Evolutionary conservation across 2,113 vertebrate genomes (phyloP), one percentile per base, ranked within the genome.

Genomic region (Sapajus apella): DNA sequence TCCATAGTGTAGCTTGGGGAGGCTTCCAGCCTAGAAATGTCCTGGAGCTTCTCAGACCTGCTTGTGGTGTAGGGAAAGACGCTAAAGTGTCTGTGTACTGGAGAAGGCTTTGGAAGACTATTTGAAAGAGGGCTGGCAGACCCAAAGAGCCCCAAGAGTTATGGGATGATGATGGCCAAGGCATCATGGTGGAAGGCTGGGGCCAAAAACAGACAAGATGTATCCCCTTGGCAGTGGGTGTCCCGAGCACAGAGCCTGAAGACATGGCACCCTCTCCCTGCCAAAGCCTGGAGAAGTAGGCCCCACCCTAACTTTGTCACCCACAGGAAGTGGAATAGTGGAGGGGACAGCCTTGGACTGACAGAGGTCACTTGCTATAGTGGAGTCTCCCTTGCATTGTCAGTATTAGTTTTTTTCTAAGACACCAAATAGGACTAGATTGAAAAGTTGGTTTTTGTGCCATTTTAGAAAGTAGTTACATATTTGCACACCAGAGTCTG

Each of bases 141-240:
- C 35, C 37, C 23, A 43, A 6, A 23, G 52, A 47, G 7, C 3
- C 40, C 66, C 0, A 3, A 61, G 11, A 58, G 32, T 40, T 40
- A 21, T 1, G 4, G 20, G n/a, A 35, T 1, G 7, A 4, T 11
- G 21, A 61, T 79, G 0, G 13, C 45, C 4, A 0, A 40, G 45
- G 27, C 40, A 50, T 58, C 5, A 75, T 1, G 5, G 45, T 4
- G 40, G 61, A 47, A 43, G 2, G 25, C 9, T 9, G 12, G 43
- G n/a, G 66, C n/a, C 21, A 27, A 23, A 40, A 56, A 6, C 10
- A 68, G 64, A 27, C 0, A 1, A 68, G n/a, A 20, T 0, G 0
- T 0, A 11, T 20, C 32, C 27, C n/a, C 13, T 47, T 25, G 21
- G 35, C 17, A 27, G 32, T 9, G 13, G 79, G 2, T 4, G 0